These are phyloP conservation scores for Danaus chrysippus DNA, from an alignment of 2,888 invertebrate species.

Conservation along the genomic window DNA sequence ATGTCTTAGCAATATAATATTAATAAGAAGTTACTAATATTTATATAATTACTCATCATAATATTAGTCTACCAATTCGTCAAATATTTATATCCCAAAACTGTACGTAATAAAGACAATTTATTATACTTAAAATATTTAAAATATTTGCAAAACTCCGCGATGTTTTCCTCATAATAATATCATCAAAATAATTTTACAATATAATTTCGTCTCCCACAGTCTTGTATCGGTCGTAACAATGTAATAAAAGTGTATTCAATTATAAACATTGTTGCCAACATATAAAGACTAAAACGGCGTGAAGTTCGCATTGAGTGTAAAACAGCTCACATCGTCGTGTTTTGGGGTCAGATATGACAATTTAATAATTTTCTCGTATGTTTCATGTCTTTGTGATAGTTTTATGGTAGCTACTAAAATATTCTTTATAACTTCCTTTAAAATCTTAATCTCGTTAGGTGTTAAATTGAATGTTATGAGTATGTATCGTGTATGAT, in stretches of 20 bases:
- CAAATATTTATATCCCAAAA: too few relatives aligned
- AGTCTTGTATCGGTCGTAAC: slow-evolving; percentile 8
- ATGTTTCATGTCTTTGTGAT: slow-evolving; percentile 7
- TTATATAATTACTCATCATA: too few relatives aligned
- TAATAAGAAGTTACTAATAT: too few relatives aligned
- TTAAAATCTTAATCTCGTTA: not conserved
- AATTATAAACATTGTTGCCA: slow-evolving; percentile 25
- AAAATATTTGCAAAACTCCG: too few relatives aligned
- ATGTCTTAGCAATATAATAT: not conserved
- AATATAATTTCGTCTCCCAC: slow-evolving; percentile 11
- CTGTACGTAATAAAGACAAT: too few relatives aligned
- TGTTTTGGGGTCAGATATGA: slow-evolving; percentile 19
- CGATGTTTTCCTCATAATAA: not conserved
- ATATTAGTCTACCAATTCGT: too few relatives aligned
- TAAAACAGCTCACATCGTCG: slow-evolving; percentile 13
- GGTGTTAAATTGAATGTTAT: not conserved
- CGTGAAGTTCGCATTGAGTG: slow-evolving; percentile 21
- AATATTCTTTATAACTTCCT: slow-evolving; percentile 2
- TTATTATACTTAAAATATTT: too few relatives aligned
- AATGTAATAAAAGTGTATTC: slow-evolving; percentile 20
- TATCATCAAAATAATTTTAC: not conserved
- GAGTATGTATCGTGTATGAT: too few relatives aligned
- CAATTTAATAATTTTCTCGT: slow-evolving; percentile 14
- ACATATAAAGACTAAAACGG: slow-evolving; percentile 21
- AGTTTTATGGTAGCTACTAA: slow-evolving; percentile 5